Evolutionary conservation across 2,113 vertebrate species (phyloP).

Genomic region (Forbesichthys agassizii): DNA sequence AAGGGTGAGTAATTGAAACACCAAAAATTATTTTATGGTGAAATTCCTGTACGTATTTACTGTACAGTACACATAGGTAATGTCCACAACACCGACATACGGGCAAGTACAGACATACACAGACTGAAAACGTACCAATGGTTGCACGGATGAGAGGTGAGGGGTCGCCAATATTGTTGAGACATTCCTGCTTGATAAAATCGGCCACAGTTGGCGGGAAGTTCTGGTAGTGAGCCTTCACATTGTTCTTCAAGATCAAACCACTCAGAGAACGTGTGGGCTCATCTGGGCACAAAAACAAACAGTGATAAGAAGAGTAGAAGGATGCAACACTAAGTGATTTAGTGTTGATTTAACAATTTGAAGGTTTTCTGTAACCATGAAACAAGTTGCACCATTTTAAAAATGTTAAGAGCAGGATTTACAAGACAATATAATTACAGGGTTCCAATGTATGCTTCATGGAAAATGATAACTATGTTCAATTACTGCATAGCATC

Average conservation of each 20-base stretch:
- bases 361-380: no score
- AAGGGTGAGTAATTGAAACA: no score
- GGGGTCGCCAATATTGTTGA: constrained; percentile 91
- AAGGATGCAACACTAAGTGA: not conserved
- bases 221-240: constrained; percentile 95
- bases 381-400: no score
- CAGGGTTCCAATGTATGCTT: no score
- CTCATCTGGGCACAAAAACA: constrained; percentile 77
- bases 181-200: constrained; percentile 95
- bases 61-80: not conserved
- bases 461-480: no score
- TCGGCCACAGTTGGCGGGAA: constrained; percentile 88
- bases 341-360: not conserved
- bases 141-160: constrained; percentile 93
- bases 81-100: no score
- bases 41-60: no score
- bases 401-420: no score
- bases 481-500: no score
- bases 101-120: not conserved
- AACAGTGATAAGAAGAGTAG: not conserved
- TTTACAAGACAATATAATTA: no score
- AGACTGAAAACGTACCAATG: constrained; percentile 74
- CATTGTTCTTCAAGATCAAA: constrained; percentile 95
- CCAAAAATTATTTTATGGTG: no score
- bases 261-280: constrained; percentile 93